Evolutionary conservation across 2,888 invertebrate genomes (phyloP), one percentile per base, ranked within the genome.

Genomic region (Lordiphosa fenestrarum): DNA sequence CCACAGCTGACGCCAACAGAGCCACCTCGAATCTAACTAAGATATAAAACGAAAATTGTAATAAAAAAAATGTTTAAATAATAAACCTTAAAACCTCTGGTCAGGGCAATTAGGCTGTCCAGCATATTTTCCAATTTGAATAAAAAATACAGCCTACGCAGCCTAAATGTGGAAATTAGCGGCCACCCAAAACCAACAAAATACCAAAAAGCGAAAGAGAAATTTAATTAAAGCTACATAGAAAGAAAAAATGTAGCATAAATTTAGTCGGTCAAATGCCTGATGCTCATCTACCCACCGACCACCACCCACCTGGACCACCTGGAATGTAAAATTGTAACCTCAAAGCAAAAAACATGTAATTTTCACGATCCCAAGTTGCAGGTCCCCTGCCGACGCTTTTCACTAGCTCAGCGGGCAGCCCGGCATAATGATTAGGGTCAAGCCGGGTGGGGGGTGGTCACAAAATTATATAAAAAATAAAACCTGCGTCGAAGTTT

Each of bases 141-240:
- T 80, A 66, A 71, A 71, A 73, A 66, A 70, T 59, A 71, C 68
- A 53, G 55, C 69, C 71, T 15, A 58, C 69, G 62, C 56, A 66
- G 83, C 76, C 80, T 81, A 81, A 81, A 78, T 63, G 80, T 61
- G 55, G 65, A 82, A 83, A 83, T 83, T 83, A 81, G 74, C 83
- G 60, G 68, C 68, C 69, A 40, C 57, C 49, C 38, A 53, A 57
- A 66, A 52, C 54, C 50, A 38, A 41, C 46, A 35, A 56, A 56
- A 39, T 33, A 55, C 37, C 38, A 25, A 21, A 41, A 33, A 49
- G 47, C 53, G 53, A 71, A 64, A 66, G 74, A 84, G 80, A 80
- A 80, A 80, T 80, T 80, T 80, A 84, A 80, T 80, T 80, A 84
- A 80, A 80, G 83, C 72, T 72, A 60, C 72, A 66, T 71, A 52